phyloP scores from a whole-genome alignment of 2,113 vertebrate genomes.

The Alligator sinensis region DNA sequence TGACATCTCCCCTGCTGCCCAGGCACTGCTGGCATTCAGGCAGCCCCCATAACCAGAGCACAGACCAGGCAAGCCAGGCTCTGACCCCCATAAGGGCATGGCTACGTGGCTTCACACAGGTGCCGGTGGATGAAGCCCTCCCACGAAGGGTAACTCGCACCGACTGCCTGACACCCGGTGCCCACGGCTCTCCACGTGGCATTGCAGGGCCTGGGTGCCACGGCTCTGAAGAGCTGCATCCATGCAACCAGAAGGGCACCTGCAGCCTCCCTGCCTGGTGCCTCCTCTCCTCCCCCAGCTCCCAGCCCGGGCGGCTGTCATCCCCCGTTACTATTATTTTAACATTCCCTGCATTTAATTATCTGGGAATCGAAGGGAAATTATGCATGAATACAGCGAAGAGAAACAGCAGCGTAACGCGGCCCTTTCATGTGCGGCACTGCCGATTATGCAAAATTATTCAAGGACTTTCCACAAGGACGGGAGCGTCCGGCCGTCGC shows the following conservation, averaged over 20 bases:
- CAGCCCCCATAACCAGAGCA: too few species aligned
- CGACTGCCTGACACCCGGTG: too few species aligned
- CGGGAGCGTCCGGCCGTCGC: neutral
- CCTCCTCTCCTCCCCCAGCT: neutral
- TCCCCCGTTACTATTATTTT: neutral
- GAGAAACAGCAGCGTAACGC: neutral
- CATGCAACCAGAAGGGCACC: neutral
- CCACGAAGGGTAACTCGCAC: too few species aligned
- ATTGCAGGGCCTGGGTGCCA: too few species aligned
- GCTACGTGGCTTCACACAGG: too few species aligned
- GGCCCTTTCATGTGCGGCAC: neutral
- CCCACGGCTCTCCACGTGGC: too few species aligned
- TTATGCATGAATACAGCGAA: neutral
- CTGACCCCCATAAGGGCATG: too few species aligned
- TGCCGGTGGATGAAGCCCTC: too few species aligned
- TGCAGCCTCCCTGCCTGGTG: neutral
- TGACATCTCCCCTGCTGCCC: too few species aligned
- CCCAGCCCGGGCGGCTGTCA: neutral
- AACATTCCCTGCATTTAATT: neutral
- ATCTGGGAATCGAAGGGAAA: neutral
- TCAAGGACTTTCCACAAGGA: constrained; percentile 11
- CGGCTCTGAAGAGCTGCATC: too few species aligned
- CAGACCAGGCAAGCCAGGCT: too few species aligned
- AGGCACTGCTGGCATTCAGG: too few species aligned
- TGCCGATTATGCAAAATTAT: constrained; percentile 46